Conservation (phyloP, 2,113 vertebrate species). For the Eclectus roratus region DNA sequence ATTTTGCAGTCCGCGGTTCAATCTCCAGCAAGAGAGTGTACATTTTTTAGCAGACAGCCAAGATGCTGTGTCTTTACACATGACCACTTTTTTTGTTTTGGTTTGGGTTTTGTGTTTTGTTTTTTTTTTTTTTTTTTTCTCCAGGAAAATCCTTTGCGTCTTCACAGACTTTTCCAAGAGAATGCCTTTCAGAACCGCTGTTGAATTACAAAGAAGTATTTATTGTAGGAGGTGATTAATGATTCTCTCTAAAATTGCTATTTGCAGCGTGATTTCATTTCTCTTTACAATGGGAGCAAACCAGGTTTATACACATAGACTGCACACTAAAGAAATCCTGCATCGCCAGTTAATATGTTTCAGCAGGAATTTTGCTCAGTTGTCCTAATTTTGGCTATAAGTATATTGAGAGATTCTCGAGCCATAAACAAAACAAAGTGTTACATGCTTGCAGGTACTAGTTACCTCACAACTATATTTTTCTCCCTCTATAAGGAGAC, state of each 20-base stretch:
- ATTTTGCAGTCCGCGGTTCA: conserved; percentile 62
- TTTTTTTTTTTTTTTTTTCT: conserved; percentile 66
- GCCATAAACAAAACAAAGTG: conserved; percentile 1
- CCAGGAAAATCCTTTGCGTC: conserved; percentile 76
- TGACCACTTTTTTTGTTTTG: conserved; percentile 70
- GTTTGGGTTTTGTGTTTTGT: not conserved
- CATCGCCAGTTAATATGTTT: not conserved
- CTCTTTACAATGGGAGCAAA: conserved; percentile 70
- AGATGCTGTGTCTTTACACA: conserved; percentile 72
- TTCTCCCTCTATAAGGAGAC: not conserved
- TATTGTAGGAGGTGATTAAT: conserved; percentile 87
- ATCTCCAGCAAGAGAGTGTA: conserved; percentile 65
- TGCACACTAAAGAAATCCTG: conserved; percentile 42
- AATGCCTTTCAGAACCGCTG: conserved; percentile 84
- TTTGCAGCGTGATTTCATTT: conserved; percentile 82
- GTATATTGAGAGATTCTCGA: not conserved
- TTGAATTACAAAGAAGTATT: conserved; percentile 88
- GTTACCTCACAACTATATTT: not conserved
- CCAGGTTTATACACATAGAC: conserved; percentile 41
- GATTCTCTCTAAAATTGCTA: conserved; percentile 82
- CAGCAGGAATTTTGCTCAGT: conserved; percentile 24
- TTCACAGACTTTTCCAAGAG: conserved; percentile 82
- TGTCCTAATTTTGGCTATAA: conserved; percentile 38
- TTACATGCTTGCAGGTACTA: not conserved
- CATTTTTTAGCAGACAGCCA: conserved; percentile 72